Base-by-base conservation (phyloP, 1,140 invertebrate species). In the Solenopsis fugax region DNA sequence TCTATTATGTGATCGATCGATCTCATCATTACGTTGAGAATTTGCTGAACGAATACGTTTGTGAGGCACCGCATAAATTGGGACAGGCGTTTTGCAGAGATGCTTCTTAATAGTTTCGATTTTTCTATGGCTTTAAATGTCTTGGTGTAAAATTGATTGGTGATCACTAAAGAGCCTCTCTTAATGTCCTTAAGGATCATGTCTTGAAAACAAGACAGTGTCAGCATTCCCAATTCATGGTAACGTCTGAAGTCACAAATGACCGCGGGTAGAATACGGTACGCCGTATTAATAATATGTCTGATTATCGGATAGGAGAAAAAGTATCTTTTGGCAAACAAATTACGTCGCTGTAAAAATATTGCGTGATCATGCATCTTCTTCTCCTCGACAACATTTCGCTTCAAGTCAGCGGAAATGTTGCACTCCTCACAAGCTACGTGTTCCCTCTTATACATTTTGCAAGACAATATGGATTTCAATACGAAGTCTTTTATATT, bases 1-100 rank as follows among this genome's bases (percentile, higher is more conserved):
- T 91, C 88, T 78, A 95, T 89, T 7, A 96, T 67, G 67, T 94
- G 85, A 82, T 94, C 86, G 41, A 96, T 94, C 16, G 94, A 95
- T 29, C 89, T 86, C 41, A 93, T 94, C 91, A 95, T 95, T 18
- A 91, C 75, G 54, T 93, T 92, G 41, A 95, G 58, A 82, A 96
- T 94, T 87, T 94, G 92, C 62, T 95, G 94, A 1, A 88, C 76
- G 37, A 95, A 93, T 16, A 95, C 87, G 65, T 93, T 87, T 56
- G 93, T 94, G 3, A 93, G 92, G 45, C 94, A 95, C 1, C 78
- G 86, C 72, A 95, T 88, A 29, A 95, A 82, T 21, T 89, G 91
- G 4, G 78, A 69, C 29, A 90, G 52, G 52, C 76, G 80, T 18
- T 65, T 75, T 4, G 50, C 65, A 6, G 86, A 37, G 62, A 92